Percentiles rank a stretch among this genome's conserved stretches.
Evolutionary conservation across 2,113 vertebrate genomes (phyloP).

Genomic region (Eudyptes chrysolophus): DNA sequence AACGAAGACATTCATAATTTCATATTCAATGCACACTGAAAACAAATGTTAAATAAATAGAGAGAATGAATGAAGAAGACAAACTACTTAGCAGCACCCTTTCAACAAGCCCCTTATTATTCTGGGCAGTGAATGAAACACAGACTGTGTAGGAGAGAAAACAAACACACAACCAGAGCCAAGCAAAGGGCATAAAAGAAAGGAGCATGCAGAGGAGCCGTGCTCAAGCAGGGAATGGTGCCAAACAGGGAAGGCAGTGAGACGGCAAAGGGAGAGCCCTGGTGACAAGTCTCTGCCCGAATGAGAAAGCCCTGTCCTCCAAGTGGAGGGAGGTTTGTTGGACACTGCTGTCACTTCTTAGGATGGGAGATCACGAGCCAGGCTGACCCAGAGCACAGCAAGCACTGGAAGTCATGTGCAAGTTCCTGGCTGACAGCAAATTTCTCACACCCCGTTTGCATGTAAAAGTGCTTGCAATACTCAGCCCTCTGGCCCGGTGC

Average conservation of each 20-base stretch:
- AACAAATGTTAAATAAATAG: background rate
- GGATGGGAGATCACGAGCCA: background rate
- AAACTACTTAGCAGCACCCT: conserved; percentile 33
- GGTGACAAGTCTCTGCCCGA: background rate
- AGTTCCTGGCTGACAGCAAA: background rate
- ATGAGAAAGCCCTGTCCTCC: background rate
- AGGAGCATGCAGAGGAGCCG: background rate
- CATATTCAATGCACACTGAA: background rate
- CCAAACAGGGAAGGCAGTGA: background rate
- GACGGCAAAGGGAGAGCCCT: background rate
- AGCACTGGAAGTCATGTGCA: rapidly evolving
- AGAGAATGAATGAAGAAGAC: conserved; percentile 19
- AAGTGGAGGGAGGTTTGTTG: background rate
- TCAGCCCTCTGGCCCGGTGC: background rate
- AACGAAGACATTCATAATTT: background rate
- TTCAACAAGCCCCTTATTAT: conserved; percentile 53
- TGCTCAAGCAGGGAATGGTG: background rate
- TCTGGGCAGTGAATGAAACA: conserved; percentile 39
- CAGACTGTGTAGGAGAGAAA: conserved; percentile 39
- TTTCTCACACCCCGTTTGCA: background rate
- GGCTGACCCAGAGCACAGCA: background rate
- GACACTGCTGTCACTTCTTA: background rate
- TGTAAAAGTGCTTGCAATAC: background rate
- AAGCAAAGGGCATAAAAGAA: background rate
- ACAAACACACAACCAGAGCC: conserved; percentile 21